Base-by-base conservation (phyloP, 2,888 invertebrate species). In the Loripinus fragilis region DNA sequence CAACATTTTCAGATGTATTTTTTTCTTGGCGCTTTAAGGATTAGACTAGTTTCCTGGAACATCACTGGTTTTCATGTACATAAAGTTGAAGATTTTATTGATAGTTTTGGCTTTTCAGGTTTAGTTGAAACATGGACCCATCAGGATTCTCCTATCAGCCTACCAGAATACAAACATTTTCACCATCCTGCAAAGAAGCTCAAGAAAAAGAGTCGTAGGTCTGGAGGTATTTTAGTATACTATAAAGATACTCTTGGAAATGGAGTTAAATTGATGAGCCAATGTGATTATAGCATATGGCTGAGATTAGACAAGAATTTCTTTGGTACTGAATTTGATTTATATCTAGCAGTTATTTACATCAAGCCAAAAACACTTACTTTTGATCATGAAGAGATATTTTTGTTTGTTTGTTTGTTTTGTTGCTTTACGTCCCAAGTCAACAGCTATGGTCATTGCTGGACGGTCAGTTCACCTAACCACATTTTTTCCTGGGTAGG, bases 51-150 rank as follows among this genome's bases (percentile, higher is more conserved):
- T 20, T 20, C 20, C 7, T 52, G 52, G 52, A 52, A 52, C 25
- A n/a, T 52, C 7, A 52, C 20, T 25, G 52, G 52, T 25, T 25
- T 52, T 25, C 12, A 25, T 52, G 8, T 25, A n/a, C 12, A 23
- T 12, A 52, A 52, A 52, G n/a, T 52, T n/a, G 23, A 52, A 52
- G 25, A 17, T n/a, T 10, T 52, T 23, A n/a, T 52, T 20, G 25
- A 52, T 52, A 52, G n/a, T 12, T 52, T 52, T 8, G 48, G n/a
- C 3, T 8, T 52, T 52, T 25, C 5, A 20, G 12, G 52, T 52
- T 52, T 52, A 52, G 25, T 52, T 52, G 52, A 52, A 25, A 52
- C 25, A 2, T 52, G 52, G 52, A 52, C 52, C n/a, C 52, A 52
- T n/a, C 5, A 25, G 12, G 52, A 17, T 20, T 52, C 52, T 23